Conservation (phyloP, 2,888 invertebrate genomes). For the Pemphredon lugubris region DNA sequence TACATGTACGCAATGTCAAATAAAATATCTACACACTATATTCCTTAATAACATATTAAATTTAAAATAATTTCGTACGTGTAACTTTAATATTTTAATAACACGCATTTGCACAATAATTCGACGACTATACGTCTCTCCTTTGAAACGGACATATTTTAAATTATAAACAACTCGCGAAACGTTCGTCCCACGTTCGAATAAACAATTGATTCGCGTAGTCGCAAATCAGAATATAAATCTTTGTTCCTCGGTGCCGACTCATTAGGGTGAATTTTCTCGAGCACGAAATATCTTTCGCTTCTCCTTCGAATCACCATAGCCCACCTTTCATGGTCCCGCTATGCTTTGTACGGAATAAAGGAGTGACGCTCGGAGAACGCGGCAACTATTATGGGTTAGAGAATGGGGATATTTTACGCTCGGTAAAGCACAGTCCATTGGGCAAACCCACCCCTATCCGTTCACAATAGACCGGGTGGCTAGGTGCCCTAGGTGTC, state of each 20-base stretch:
- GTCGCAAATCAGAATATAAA: too few relatives aligned
- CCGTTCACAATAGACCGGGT: slow-evolving; percentile 61
- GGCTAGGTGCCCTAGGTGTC: slow-evolving; percentile 72
- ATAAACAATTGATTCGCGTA: too few relatives aligned
- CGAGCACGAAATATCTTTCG: slow-evolving; percentile 21
- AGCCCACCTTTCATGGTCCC: slow-evolving; percentile 53
- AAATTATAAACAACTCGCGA: too few relatives aligned
- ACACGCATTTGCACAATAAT: too few relatives aligned
- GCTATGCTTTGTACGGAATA: slow-evolving; percentile 58
- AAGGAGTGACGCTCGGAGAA: slow-evolving; percentile 67
- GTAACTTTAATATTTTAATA: too few relatives aligned
- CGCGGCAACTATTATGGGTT: slow-evolving; percentile 73
- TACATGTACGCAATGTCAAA: too few relatives aligned
- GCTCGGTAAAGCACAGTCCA: slow-evolving; percentile 77
- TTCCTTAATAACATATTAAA: too few relatives aligned
- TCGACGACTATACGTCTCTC: too few relatives aligned
- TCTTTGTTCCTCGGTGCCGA: not conserved
- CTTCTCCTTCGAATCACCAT: slow-evolving; percentile 37
- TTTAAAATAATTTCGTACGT: too few relatives aligned
- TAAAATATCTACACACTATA: too few relatives aligned
- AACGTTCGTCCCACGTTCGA: too few relatives aligned
- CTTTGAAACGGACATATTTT: too few relatives aligned
- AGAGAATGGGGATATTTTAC: slow-evolving; percentile 78
- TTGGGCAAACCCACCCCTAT: slow-evolving; percentile 59
- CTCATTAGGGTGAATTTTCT: slow-evolving; percentile 2